Percentiles rank a stretch among this genome's conserved stretches.
Evolutionary conservation across 2,888 invertebrate genomes (phyloP).

Genomic region (Doris montereyensis): DNA sequence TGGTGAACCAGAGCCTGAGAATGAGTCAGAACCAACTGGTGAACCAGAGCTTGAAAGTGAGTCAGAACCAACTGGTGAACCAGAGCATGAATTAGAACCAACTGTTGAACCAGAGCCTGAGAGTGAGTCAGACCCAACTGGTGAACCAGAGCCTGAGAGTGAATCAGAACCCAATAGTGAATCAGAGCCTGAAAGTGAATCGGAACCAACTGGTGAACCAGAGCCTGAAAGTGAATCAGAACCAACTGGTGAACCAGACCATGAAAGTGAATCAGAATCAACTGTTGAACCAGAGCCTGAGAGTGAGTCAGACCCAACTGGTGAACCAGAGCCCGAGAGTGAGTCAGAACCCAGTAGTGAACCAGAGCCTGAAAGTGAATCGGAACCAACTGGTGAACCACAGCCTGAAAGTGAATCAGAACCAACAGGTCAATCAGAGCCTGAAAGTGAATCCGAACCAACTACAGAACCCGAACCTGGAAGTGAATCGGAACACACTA

Average conservation of each 20-base stretch:
- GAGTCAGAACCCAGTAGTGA: constrained; percentile 21
- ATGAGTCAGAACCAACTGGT: neutral
- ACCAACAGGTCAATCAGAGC: neutral
- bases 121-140: constrained; percentile 54
- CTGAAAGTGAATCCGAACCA: neutral
- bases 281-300: constrained; percentile 27
- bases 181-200: neutral
- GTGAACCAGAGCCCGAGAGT: constrained; percentile 5
- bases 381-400: neutral
- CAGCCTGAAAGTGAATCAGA: neutral
- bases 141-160: constrained; percentile 51
- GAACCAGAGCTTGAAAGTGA: neutral
- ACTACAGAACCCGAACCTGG: neutral
- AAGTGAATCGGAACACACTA: neutral
- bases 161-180: neutral
- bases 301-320: constrained; percentile 25
- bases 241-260: constrained; percentile 36
- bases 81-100: neutral
- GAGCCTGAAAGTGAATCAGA: neutral
- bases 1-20: constrained; percentile 32
- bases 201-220: neutral
- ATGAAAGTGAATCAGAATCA: constrained; percentile 29
- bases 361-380: constrained; percentile 14
- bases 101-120: constrained; percentile 35
- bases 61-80: constrained; percentile 20